Base-by-base conservation (phyloP, 2,113 vertebrate genomes). In the Oenanthe melanoleuca region DNA sequence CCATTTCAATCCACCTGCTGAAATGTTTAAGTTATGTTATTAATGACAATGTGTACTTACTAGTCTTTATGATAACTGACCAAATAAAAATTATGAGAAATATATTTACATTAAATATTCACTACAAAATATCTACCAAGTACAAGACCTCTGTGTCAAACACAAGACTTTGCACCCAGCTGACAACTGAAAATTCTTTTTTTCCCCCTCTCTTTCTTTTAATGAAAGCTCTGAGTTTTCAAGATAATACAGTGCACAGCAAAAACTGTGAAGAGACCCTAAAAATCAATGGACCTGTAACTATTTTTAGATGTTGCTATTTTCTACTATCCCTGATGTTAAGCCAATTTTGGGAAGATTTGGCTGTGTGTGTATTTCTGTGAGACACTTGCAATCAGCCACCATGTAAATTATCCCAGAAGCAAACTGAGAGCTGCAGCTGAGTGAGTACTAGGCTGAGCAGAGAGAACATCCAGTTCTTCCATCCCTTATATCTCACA, bases 231-330 rank as follows among this genome's bases (percentile, higher is more conserved):
- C 23, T 8, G 67, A 74, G 34, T 90, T 95, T 93, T 89, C 75
- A 82, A 85, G 55, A 86, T 93, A 88, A 82, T 61, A 95, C 59
- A 50, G 47, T 40, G 49, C 89, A 86, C 87, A 96, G 89, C 93
- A 96, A 95, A 92, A 97, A 96, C 66, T 59, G 59, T 37, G 24
- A 49, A 92, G 49, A 95, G 72, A 93, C 72, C 80, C 81, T 86
- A 92, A 92, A 97, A 97, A 97, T 96, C 96, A 96, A 96, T 97
- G 86, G 63, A 92, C 85, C 71, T 93, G 52, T 63, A 86, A 72
- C 94, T 97, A 95, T 94, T 90, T 97, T 96, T 96, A 96, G 95
- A 72, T 4, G 12, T 80, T 96, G 72, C 91, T 96, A 93, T 96
- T 97, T 97, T 96, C 77, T 88, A 9, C 90, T 81, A 40, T 52